phyloP scores from a whole-genome alignment of 2,797 vertebrate genomes.

The Coregonus sp. region DNA sequence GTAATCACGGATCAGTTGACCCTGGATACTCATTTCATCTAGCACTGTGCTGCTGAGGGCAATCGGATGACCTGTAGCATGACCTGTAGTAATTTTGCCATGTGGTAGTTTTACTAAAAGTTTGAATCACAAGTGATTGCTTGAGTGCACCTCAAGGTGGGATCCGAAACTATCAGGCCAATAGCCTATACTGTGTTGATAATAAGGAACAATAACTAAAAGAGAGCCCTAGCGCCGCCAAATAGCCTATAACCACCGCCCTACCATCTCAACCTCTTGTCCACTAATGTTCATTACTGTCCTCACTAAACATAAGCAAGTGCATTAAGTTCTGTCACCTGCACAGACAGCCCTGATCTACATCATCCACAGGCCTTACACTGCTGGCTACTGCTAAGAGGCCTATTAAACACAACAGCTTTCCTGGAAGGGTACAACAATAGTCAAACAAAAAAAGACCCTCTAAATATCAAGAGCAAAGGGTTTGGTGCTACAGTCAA shows the following conservation, averaged over 20 bases:
- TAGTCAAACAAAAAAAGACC: neutral
- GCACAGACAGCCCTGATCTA: neutral
- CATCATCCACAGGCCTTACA: neutral
- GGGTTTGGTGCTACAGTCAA: neutral
- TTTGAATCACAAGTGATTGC: too few species aligned
- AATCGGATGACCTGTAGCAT: too few species aligned
- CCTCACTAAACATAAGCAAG: neutral
- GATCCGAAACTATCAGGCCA: too few species aligned
- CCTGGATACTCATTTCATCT: neutral
- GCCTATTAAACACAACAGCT: neutral
- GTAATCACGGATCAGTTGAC: neutral
- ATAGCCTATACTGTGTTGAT: too few species aligned
- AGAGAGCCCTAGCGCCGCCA: neutral
- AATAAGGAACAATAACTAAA: neutral
- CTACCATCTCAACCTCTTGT: neutral
- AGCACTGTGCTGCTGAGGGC: too few species aligned
- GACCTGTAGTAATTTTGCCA: too few species aligned
- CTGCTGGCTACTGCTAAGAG: neutral
- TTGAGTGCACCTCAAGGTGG: too few species aligned
- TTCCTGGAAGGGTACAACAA: neutral
- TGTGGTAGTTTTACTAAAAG: too few species aligned
- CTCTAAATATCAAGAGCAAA: conserved; percentile 1
- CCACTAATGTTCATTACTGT: neutral
- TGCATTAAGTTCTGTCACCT: conserved; percentile 3
- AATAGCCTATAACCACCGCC: neutral